A percentile compares a stretch with the other conserved stretches of the same genome.
phyloP scores from a whole-genome alignment of 1,140 invertebrate species.

The Wasmannia auropunctata region DNA sequence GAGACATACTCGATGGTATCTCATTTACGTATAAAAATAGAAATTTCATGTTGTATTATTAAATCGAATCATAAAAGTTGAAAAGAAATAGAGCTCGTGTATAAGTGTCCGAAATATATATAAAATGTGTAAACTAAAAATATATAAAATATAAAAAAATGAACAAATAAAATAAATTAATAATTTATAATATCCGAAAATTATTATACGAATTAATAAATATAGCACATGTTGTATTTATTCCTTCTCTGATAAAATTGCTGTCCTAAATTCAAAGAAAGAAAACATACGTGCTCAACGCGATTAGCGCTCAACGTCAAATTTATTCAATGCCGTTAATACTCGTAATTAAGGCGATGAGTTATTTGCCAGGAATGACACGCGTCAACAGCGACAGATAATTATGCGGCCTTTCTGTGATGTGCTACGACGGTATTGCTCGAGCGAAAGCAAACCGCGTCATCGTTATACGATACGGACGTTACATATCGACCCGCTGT shows the following conservation, averaged over 20 bases:
- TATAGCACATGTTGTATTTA: not conserved
- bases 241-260: not conserved
- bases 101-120: not conserved
- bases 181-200: not conserved
- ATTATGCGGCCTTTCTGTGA: conserved; percentile 14
- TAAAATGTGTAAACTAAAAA: not conserved
- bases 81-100: not conserved
- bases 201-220: not conserved
- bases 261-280: not conserved
- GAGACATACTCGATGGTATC: not conserved
- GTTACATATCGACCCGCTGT: not conserved
- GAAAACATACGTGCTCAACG: not conserved
- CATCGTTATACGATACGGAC: conserved; percentile 1
- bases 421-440: not conserved
- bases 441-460: not conserved
- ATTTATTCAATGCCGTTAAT: conserved; percentile 11
- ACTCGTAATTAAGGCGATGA: conserved; percentile 18
- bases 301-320: not conserved
- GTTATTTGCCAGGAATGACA: conserved; percentile 12
- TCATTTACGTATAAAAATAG: not conserved
- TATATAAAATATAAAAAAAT: not conserved
- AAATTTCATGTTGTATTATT: not conserved
- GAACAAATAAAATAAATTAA: not conserved
- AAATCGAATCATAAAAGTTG: not conserved
- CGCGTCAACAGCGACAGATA: conserved; percentile 17